These are phyloP conservation scores for Psilanteris sp. DNA, from an alignment of 1,140 invertebrate genomes.

Conservation along the genomic window DNA sequence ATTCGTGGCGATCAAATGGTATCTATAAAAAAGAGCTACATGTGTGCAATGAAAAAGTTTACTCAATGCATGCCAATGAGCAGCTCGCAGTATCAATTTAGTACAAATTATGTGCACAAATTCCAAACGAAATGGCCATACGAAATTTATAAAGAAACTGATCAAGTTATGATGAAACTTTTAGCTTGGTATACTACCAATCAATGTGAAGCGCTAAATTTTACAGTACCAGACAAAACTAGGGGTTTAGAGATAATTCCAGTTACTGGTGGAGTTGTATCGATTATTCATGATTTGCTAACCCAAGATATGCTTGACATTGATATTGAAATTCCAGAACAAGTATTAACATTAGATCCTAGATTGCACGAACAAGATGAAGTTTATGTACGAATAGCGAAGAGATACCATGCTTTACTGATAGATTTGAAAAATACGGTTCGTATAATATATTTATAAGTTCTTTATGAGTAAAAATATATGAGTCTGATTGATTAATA, in stretches of 20 bases:
- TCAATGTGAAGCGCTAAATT: conserved; percentile 27
- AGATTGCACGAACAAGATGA: conserved; percentile 80
- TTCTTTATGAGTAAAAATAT: no score
- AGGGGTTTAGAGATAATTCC: conserved; percentile 65
- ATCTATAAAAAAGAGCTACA: conserved; percentile 78
- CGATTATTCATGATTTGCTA: conserved; percentile 70
- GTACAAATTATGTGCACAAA: conserved; percentile 77
- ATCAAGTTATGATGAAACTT: conserved; percentile 68
- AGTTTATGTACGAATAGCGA: conserved; percentile 77
- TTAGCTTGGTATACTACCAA: conserved; percentile 63
- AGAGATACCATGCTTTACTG: conserved; percentile 77
- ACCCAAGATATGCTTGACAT: conserved; percentile 74
- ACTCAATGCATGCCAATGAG: conserved; percentile 80
- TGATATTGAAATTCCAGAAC: conserved; percentile 82
- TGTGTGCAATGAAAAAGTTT: conserved; percentile 70
- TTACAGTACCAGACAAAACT: conserved; percentile 20
- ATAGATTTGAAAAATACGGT: conserved; percentile 46
- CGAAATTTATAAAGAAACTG: conserved; percentile 75
- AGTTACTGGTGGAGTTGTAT: conserved; percentile 70
- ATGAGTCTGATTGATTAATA: no score
- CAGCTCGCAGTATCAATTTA: conserved; percentile 81
- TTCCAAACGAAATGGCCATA: conserved; percentile 81
- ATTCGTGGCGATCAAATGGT: conserved; percentile 82
- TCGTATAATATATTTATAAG: no score
- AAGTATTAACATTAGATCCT: conserved; percentile 83